These are phyloP conservation scores for Caloenas nicobarica DNA, from an alignment of 2,113 vertebrate genomes.

Conservation along the genomic window DNA sequence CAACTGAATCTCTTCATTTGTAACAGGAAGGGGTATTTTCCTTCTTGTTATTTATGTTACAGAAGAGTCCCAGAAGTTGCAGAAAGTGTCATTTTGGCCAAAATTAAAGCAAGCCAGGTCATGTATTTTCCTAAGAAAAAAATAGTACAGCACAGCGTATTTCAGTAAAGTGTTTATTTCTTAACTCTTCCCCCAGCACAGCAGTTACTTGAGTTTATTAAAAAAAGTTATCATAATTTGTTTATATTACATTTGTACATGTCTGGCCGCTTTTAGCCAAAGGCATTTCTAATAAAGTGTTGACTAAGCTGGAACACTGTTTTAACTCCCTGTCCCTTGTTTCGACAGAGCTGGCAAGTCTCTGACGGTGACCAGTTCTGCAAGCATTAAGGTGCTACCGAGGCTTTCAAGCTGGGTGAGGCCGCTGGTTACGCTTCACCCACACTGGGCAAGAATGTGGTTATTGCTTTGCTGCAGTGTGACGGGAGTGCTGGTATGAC, in stretches of 20 bases:
- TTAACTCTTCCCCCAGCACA: background rate
- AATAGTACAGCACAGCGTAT: background rate
- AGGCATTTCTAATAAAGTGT: background rate
- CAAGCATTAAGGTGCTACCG: background rate
- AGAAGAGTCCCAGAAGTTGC: background rate
- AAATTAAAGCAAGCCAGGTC: background rate
- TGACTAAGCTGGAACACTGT: background rate
- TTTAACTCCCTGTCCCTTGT: background rate
- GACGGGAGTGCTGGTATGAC: background rate
- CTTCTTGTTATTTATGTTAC: background rate
- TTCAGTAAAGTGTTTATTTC: background rate
- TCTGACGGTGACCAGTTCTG: background rate
- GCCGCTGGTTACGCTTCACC: rapidly evolving
- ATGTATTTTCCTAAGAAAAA: background rate
- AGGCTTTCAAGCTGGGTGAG: background rate
- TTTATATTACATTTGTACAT: background rate
- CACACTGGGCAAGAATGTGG: background rate
- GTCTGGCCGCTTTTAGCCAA: background rate
- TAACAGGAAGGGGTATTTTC: background rate
- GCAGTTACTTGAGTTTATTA: background rate
- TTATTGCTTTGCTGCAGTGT: background rate
- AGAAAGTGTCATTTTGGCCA: background rate
- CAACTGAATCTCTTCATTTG: background rate
- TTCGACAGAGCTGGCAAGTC: background rate
- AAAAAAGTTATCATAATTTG: background rate